Evolutionary conservation across 2,797 vertebrate species (phyloP).

Genomic region (Pantherophis alleghaniensis): DNA sequence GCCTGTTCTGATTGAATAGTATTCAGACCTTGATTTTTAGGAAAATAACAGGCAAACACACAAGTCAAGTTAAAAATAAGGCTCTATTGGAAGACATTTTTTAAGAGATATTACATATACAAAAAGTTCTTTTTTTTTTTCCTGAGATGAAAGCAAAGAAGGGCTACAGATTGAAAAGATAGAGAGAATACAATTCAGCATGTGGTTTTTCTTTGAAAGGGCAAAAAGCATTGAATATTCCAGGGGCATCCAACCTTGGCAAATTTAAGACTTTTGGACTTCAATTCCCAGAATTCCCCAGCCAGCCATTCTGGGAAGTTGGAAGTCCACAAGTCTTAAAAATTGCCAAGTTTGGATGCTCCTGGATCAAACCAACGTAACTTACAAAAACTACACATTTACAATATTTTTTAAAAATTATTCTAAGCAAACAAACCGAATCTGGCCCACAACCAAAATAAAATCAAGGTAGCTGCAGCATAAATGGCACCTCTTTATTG

Average conservation of each 20-base stretch:
- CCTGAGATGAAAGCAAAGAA: constrained; percentile 6
- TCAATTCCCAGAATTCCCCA: not conserved
- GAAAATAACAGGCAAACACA: not conserved
- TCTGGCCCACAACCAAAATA: not conserved
- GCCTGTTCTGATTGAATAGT: not conserved
- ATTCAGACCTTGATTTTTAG: not conserved
- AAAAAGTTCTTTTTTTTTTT: not conserved
- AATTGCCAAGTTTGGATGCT: not conserved
- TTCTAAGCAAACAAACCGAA: not conserved
- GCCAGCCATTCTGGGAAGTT: not conserved
- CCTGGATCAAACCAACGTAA: not conserved
- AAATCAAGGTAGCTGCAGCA: not conserved
- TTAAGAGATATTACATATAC: not conserved
- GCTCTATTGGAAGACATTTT: not conserved
- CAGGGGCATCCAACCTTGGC: not conserved
- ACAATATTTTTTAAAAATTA: not conserved
- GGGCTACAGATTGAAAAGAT: not conserved
- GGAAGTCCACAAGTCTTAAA: not conserved
- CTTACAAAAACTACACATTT: not conserved
- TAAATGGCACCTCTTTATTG: not conserved
- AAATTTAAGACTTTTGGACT: not conserved
- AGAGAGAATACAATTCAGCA: not conserved
- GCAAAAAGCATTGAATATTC: not conserved
- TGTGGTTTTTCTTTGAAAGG: not conserved
- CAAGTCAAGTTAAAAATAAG: not conserved